A percentile compares a stretch with the other conserved stretches of the same genome.
phyloP scores from a whole-genome alignment of 2,113 vertebrate species.

The Sterrhoptilus dennistouni region DNA sequence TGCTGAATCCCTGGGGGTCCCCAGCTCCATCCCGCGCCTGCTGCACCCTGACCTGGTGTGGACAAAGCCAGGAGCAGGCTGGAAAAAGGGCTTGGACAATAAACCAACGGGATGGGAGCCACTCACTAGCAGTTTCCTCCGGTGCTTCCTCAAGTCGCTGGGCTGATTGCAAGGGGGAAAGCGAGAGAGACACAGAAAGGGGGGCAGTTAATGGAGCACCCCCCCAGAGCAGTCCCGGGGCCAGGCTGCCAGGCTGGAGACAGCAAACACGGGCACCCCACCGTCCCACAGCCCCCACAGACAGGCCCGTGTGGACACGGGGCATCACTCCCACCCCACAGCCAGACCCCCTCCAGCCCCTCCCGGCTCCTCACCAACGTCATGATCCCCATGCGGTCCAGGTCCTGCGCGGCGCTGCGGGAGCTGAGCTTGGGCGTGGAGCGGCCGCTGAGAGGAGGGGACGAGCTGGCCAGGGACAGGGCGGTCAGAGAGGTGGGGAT shows the following conservation, averaged over 20 bases:
- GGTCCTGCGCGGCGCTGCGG: slow-evolving; percentile 88
- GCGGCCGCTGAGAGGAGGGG: slow-evolving; percentile 87
- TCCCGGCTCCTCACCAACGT: slow-evolving; percentile 83
- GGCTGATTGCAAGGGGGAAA: slow-evolving; percentile 81
- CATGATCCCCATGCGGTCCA: slow-evolving; percentile 92
- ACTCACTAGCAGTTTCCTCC: slow-evolving; percentile 94
- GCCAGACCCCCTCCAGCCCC: rapidly evolving
- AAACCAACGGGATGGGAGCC: slow-evolving; percentile 23
- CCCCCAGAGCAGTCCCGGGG: background rate
- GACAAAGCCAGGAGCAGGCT: slow-evolving; percentile 64
- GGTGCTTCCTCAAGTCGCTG: slow-evolving; percentile 96
- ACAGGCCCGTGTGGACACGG: rapidly evolving
- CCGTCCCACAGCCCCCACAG: background rate
- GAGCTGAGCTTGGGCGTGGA: slow-evolving; percentile 88
- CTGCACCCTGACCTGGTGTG: slow-evolving; percentile 56
- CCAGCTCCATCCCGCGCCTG: slow-evolving; percentile 65
- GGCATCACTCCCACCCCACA: background rate
- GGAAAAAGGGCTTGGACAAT: slow-evolving; percentile 59
- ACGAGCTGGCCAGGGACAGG: slow-evolving; percentile 89
- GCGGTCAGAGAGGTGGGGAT: slow-evolving; percentile 93
- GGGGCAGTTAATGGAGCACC: slow-evolving; percentile 48
- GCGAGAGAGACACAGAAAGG: slow-evolving; percentile 68
- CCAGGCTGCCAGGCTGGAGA: slow-evolving; percentile 2
- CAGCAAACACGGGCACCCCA: background rate
- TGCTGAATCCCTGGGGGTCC: slow-evolving; percentile 51